Percentiles rank a stretch among this genome's conserved stretches.
Evolutionary conservation across 1,140 invertebrate genomes (phyloP).

Genomic region (Acromyrmex charruanus): DNA sequence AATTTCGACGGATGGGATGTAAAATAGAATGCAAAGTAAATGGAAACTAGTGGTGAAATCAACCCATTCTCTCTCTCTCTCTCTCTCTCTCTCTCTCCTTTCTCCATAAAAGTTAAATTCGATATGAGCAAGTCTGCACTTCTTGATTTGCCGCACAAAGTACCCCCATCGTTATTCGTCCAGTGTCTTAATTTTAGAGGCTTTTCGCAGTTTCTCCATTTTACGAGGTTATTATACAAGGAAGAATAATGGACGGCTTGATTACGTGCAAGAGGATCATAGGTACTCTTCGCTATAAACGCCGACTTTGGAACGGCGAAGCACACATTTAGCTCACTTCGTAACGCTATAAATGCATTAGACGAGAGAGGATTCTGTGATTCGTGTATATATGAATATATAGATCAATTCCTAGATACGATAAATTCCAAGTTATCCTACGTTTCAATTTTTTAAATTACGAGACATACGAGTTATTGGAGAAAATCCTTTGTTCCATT

Average conservation of each 20-base stretch:
- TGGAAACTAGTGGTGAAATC: slow-evolving; percentile 21
- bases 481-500: slow-evolving; percentile 6
- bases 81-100: not conserved
- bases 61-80: not conserved
- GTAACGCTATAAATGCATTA: not conserved
- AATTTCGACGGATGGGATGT: not conserved
- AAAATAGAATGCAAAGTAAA: slow-evolving; percentile 10
- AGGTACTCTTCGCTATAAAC: slow-evolving; percentile 4
- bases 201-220: slow-evolving; percentile 22
- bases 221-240: slow-evolving; percentile 62
- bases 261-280: not conserved
- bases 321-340: not conserved
- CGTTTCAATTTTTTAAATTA: not conserved
- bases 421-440: slow-evolving; percentile 4
- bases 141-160: slow-evolving; percentile 1
- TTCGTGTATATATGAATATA: slow-evolving; percentile 5
- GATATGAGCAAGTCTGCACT: not conserved
- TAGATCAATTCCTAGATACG: not conserved
- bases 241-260: slow-evolving; percentile 45
- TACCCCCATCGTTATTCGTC: not conserved
- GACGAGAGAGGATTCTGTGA: not conserved
- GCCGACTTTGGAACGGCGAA: not conserved
- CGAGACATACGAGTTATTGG: not conserved
- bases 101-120: not conserved
- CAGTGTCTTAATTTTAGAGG: slow-evolving; percentile 48